Evolutionary conservation across 53 echinoderm and acorn worm species (phyloP).

Genomic region (Astropecten irregularis): DNA sequence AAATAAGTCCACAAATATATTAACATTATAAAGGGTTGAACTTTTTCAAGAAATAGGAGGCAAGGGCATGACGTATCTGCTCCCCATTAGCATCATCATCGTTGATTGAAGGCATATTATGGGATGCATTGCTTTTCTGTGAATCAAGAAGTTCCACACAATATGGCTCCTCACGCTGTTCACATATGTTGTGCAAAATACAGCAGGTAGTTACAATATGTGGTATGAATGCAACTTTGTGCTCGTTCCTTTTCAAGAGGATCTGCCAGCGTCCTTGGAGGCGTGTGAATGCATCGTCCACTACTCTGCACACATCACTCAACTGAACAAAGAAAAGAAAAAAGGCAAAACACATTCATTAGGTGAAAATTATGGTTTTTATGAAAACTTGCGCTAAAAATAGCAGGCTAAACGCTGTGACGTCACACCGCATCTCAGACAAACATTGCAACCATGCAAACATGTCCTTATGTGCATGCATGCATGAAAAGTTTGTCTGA

Average conservation of each 20-base stretch:
- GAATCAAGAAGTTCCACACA: not conserved
- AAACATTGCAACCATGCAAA: too few species aligned
- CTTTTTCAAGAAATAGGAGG: not conserved
- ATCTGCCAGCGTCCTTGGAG: conserved; percentile 75
- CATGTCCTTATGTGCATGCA: too few species aligned
- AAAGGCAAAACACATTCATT: too few species aligned
- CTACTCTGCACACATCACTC: conserved; percentile 53
- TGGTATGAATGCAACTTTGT: conserved; percentile 52
- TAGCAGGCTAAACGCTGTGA: too few species aligned
- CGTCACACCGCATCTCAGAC: too few species aligned
- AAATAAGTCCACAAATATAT: too few species aligned
- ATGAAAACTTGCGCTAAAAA: too few species aligned
- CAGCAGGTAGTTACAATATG: conserved; percentile 64
- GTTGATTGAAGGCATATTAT: not conserved
- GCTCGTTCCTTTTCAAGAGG: conserved; percentile 70
- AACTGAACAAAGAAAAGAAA: conserved; percentile 39
- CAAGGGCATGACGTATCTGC: conserved; percentile 7
- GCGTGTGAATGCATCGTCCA: conserved; percentile 63
- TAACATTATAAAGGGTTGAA: not conserved
- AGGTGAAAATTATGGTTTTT: too few species aligned
- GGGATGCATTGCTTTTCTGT: not conserved
- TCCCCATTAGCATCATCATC: conserved; percentile 6
- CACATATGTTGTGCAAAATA: conserved; percentile 82
- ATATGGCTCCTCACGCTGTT: conserved; percentile 9
- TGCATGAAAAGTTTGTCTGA: too few species aligned